Percentiles rank a stretch among this genome's conserved stretches.
Conservation (phyloP, 2,888 invertebrate species). For the Dicyrtoma fusca region DNA sequence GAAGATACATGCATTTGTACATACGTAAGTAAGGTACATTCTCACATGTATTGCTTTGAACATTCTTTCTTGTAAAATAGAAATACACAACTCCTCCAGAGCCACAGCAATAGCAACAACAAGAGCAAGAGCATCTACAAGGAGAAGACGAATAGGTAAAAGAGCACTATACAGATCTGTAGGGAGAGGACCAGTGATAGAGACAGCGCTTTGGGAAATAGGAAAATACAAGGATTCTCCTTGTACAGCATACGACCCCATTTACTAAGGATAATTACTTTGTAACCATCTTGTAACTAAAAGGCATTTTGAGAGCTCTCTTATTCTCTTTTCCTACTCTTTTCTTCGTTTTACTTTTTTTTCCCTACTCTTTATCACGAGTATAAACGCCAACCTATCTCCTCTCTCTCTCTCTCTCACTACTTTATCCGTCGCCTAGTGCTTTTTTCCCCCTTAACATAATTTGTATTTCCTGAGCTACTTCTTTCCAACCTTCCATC, state of each 20-base stretch:
- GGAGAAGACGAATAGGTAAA: too few species aligned
- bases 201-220: not conserved
- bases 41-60: not conserved
- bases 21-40: too few species aligned
- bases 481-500: not conserved
- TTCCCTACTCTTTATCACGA: not conserved
- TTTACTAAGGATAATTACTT: slow-evolving; percentile 55
- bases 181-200: too few species aligned
- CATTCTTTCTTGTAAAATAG: not conserved
- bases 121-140: too few species aligned
- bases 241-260: slow-evolving; percentile 42
- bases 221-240: slow-evolving; percentile 26
- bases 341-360: slow-evolving; percentile 7
- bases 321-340: not conserved
- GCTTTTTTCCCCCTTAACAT: too few species aligned
- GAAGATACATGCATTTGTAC: too few species aligned
- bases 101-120: too few species aligned
- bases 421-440: not conserved
- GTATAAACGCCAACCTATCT: not conserved
- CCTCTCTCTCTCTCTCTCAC: slow-evolving; percentile 1
- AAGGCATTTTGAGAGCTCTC: slow-evolving; percentile 47
- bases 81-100: not conserved
- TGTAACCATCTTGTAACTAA: slow-evolving; percentile 55
- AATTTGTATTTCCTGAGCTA: not conserved
- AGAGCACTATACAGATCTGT: too few species aligned